Evolutionary conservation across 2,888 invertebrate genomes (phyloP).

Genomic region (Sinhomidia bicolor): DNA sequence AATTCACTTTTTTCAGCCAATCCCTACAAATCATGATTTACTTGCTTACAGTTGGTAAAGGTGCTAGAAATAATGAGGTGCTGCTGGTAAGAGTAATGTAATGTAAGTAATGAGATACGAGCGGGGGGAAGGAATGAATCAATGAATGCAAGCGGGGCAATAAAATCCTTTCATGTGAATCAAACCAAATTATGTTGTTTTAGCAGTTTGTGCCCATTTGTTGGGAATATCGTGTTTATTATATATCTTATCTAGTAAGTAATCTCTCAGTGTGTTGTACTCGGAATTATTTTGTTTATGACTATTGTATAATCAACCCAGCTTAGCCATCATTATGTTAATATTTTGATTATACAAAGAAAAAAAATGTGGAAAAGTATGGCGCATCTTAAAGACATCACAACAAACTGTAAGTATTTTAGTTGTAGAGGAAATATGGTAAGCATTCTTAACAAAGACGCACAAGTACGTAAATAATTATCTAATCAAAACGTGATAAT

Average conservation of each 20-base stretch:
- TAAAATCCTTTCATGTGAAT: background rate
- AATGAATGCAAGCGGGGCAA: background rate
- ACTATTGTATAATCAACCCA: background rate
- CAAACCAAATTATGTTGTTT: background rate
- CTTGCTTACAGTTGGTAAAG: background rate
- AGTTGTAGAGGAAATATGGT: background rate
- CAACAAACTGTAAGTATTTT: conserved; percentile 30
- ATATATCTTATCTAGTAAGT: too few relatives aligned
- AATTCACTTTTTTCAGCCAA: too few relatives aligned
- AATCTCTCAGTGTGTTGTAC: too few relatives aligned
- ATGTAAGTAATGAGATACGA: background rate
- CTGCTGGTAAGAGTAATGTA: background rate
- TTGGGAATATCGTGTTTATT: background rate
- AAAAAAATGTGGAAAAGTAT: background rate
- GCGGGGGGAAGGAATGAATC: background rate
- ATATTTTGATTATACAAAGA: conserved; percentile 58
- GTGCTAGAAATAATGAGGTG: background rate
- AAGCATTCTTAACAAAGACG: too few relatives aligned
- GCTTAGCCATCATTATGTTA: conserved; percentile 24
- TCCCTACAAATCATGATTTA: too few relatives aligned
- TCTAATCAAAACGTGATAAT: too few relatives aligned
- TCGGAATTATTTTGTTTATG: background rate
- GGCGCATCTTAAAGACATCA: background rate
- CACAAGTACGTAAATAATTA: too few relatives aligned
- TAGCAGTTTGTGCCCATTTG: conserved; percentile 16